Conservation (phyloP, 2,797 vertebrate species). For the Valencia hispanica region DNA sequence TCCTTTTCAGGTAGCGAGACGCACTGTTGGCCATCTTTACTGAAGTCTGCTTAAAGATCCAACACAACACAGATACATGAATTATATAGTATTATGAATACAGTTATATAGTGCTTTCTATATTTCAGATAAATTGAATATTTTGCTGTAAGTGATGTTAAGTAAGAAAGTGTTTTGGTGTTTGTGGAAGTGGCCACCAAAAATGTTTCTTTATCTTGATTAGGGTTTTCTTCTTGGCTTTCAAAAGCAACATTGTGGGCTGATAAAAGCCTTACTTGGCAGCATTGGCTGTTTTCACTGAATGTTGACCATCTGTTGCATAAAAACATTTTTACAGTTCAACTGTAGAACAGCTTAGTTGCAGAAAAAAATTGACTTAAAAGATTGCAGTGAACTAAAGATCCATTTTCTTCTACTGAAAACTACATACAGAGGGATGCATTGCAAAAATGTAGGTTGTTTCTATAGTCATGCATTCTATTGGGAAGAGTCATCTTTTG, state of each 20-base stretch:
- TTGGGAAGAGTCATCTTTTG: neutral
- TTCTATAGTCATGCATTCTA: neutral
- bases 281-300: slow-evolving; percentile 43
- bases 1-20: slow-evolving; percentile 19
- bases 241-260: slow-evolving; percentile 34
- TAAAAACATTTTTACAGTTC: slow-evolving; percentile 35
- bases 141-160: neutral
- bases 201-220: slow-evolving; percentile 34
- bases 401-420: neutral
- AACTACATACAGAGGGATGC: neutral
- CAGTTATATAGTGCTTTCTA: neutral
- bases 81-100: neutral
- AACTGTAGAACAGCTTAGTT: slow-evolving; percentile 39
- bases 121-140: neutral
- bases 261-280: slow-evolving; percentile 45
- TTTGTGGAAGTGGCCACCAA: slow-evolving; percentile 20
- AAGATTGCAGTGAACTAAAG: neutral
- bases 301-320: slow-evolving; percentile 51
- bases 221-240: slow-evolving; percentile 41
- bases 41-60: neutral
- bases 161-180: neutral
- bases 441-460: neutral
- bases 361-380: slow-evolving; percentile 20
- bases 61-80: neutral
- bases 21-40: slow-evolving; percentile 5